Evolutionary conservation across 2,888 invertebrate species (phyloP), one percentile per base, ranked within the genome.

Genomic region (Amphimallon solstitiale): DNA sequence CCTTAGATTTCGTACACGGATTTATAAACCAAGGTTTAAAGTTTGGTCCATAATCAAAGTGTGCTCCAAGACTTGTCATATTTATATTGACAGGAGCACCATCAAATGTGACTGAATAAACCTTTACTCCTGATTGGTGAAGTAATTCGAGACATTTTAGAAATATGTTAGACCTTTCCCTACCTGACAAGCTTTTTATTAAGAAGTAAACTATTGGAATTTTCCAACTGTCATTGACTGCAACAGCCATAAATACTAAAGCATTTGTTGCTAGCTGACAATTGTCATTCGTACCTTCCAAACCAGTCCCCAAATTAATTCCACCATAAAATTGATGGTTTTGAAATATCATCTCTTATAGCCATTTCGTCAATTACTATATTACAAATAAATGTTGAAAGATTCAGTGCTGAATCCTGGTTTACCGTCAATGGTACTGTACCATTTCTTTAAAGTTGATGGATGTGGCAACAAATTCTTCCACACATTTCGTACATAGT

Each of bases 181-280:
- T 45, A 4, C 51, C 63, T 23, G 49, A 51, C 14, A 49, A 21
- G 3, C 51, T 43, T 45, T 56, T 29, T 52, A 65, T 64, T 34
- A 74, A 63, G 37, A 75, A 76, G 65, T 75, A 76, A n/a, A 70
- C 73, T 12, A 75, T 63, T 6, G 74, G 73, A 6, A 75, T 40
- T 65, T 74, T 74, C 75, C 73, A 73, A n/a, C 38, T 21, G 3
- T 59, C 69, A 66, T 73, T 75, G 46, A 74, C 6, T 19, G 51
- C 15, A 5, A 72, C 70, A 6, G 74, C 17, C 72, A 75, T 75
- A 62, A 75, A 74, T 2, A 73, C 73, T 43, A 75, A 56, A 14
- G 68, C 74, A 65, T 76, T 71, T 61, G 45, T 73, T n/a, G 75
- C 74, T 63, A 71, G 63, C 43, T 69, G 67, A 9, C 71, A 40